These are phyloP conservation scores for Arctia plantaginis DNA, from an alignment of 2,888 invertebrate species.

Conservation along the genomic window DNA sequence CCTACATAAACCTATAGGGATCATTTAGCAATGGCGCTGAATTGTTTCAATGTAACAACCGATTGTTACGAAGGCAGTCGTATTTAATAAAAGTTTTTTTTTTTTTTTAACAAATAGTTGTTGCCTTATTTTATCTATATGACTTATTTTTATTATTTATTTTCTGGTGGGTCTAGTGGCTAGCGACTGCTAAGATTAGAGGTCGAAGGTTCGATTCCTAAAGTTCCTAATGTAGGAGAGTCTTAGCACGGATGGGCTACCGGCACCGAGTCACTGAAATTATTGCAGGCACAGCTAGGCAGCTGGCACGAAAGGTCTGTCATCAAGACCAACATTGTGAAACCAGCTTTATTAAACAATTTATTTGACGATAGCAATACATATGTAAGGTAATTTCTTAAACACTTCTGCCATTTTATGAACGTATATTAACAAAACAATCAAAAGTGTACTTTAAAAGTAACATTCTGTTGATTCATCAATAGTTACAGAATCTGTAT, in stretches of 20 bases:
- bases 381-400: not conserved
- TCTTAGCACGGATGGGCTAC: no score
- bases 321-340: not conserved
- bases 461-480: not conserved
- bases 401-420: not conserved
- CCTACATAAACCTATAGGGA: no score
- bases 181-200: no score
- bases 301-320: not conserved
- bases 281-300: not conserved
- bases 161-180: no score
- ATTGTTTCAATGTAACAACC: no score
- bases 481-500: slow-evolving; percentile 1
- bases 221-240: not conserved
- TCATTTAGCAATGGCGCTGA: no score
- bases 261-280: no score
- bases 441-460: not conserved
- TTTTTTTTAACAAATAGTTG: no score
- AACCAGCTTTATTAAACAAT: not conserved
- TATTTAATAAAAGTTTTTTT: no score
- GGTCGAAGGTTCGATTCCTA: not conserved
- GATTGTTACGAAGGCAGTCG: no score
- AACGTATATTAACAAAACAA: not conserved
- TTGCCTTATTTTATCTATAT: no score
- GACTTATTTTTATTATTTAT: no score
- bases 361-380: not conserved